A percentile compares a stretch with the other conserved stretches of the same genome.
Conservation (phyloP, 2,888 invertebrate genomes). For the Onchidella celtica region DNA sequence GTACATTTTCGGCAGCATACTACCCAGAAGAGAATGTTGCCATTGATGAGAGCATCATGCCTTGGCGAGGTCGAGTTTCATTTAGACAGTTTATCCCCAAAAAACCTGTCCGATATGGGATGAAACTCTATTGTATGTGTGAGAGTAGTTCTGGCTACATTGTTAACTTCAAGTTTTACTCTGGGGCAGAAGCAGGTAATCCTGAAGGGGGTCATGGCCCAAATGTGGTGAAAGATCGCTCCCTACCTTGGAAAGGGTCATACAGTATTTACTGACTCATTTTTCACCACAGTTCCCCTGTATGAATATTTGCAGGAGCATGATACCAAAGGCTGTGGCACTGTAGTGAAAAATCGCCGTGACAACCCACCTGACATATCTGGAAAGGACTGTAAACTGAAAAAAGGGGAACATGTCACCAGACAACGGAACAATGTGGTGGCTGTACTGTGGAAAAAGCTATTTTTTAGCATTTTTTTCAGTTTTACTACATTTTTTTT, state of each 20-base stretch:
- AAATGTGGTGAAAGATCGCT: not conserved
- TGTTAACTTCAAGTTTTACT: not conserved
- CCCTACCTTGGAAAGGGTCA: not conserved
- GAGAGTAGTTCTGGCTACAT: not conserved
- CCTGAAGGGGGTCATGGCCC: slow-evolving; percentile 8
- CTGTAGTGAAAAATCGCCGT: slow-evolving; percentile 30
- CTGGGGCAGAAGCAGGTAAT: slow-evolving; percentile 9
- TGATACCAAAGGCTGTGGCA: slow-evolving; percentile 40
- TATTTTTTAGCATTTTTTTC: too few relatives aligned
- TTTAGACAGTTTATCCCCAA: slow-evolving; percentile 21
- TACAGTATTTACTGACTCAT: slow-evolving; percentile 10
- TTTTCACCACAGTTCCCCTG: not conserved
- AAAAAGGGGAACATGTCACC: not conserved
- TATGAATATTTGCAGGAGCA: not conserved
- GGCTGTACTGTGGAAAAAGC: too few relatives aligned
- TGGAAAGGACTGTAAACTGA: not conserved
- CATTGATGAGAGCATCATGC: slow-evolving; percentile 23
- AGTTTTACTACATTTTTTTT: too few relatives aligned
- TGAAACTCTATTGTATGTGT: slow-evolving; percentile 6
- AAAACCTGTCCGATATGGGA: slow-evolving; percentile 12
- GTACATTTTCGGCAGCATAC: not conserved
- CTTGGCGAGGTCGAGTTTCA: slow-evolving; percentile 10
- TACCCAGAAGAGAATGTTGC: slow-evolving; percentile 1
- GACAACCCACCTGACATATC: slow-evolving; percentile 41
- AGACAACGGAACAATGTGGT: not conserved